Evolutionary conservation across 2,113 vertebrate genomes (phyloP), one percentile per base, ranked within the genome.

Genomic region (Crotalus horridus): DNA sequence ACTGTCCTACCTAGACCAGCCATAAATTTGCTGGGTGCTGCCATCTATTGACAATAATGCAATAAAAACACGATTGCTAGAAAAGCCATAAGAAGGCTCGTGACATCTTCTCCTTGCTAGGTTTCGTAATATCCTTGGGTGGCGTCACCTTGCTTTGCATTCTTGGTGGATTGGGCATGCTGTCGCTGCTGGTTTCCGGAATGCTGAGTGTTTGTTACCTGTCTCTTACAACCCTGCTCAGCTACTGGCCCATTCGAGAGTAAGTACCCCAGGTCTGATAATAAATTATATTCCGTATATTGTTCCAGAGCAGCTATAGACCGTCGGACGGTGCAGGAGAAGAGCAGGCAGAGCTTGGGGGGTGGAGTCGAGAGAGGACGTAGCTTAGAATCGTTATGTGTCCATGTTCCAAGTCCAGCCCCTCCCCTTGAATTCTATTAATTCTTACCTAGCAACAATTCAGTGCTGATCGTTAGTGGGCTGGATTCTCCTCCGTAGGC

Each of bases 91-190:
- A 24, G 58, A 29, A 24, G 21, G 21, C 39, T 8, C 13, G n/a
- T 51, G 43, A 15, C 17, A 21, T 86, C 21, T 64, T n/a, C 96
- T 56, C 90, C 43, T 93, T 85, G 13, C 0, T 91, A 99, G 99
- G 96, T 92, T 96, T 98, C 92, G 94, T 98, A 90, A 95, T 99
- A 96, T 97, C 97, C 1, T 91, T 98, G 20, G 98, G 97, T 0
- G 98, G 98, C 21, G 9, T 98, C 92, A 91, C 95, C 17, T 97
- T 99, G 20, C 97, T 99, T 0, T 98, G 97, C 46, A 96, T 98
- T 88, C 98, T 99, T 5, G 97, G 97, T 54, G 98, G 98, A 91
- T 94, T 99, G 91, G 97, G 97, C 54, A 61, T 98, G 0, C 92
- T 98, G 74, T 98, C 98, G 0, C 46, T 98, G 6, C 51, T 97